A percentile compares a stretch with the other conserved stretches of the same genome.
Conservation (phyloP, 2,113 vertebrate genomes). For the Oncorhynchus masou region DNA sequence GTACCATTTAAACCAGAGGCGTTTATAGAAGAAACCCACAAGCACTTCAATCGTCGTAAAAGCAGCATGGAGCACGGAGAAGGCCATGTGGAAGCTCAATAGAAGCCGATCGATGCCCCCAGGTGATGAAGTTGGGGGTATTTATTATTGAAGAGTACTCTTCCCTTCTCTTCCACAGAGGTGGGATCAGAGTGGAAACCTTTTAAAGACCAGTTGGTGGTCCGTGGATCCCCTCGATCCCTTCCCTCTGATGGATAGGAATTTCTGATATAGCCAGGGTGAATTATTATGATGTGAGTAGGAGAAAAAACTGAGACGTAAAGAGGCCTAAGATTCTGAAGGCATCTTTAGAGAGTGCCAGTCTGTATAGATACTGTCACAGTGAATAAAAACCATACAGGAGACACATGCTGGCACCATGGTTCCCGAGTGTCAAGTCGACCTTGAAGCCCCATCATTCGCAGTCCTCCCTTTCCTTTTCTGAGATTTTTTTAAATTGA, state of each 20-base stretch:
- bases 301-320: constrained; percentile 15
- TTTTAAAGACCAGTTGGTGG: constrained; percentile 30
- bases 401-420: neutral
- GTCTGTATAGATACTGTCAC: constrained; percentile 6
- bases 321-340: constrained; percentile 9
- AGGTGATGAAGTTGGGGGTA: constrained; percentile 36
- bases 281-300: neutral
- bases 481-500: constrained; percentile 20
- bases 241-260: neutral
- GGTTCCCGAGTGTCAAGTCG: neutral
- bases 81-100: constrained; percentile 33
- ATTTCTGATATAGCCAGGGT: neutral
- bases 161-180: constrained; percentile 12
- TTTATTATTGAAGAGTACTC: constrained; percentile 53
- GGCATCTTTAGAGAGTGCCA: constrained; percentile 22
- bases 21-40: constrained; percentile 46
- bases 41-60: constrained; percentile 40
- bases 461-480: constrained; percentile 25
- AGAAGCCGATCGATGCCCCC: constrained; percentile 46
- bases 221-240: constrained; percentile 14
- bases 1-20: constrained; percentile 47
- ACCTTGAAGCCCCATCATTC: constrained; percentile 16
- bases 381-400: constrained; percentile 9
- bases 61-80: constrained; percentile 32
- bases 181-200: constrained; percentile 43